Evolutionary conservation across 2,113 vertebrate genomes (phyloP), one percentile per base, ranked within the genome.

Genomic region (Lycocorax pyrrhopterus): DNA sequence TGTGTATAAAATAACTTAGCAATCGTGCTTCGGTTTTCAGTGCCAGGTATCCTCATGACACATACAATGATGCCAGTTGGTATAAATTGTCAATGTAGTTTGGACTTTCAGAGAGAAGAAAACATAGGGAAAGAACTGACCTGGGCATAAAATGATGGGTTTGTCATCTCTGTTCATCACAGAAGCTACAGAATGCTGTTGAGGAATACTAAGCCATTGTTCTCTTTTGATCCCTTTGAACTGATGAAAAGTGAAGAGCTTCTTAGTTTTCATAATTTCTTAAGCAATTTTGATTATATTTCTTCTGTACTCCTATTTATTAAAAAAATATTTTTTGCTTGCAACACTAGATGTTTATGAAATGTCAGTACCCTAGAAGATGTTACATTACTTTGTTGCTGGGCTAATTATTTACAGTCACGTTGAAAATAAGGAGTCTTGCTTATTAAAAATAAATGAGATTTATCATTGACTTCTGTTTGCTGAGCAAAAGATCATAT

Each of bases 371-470:
- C 11, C 44, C 8, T 18, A 35, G 73, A 90, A 88, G 32, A 44
- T 33, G 35, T 18, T 64, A 52, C 0, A 0, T 56, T 81, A 37
- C 35, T 80, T 88, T 75, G 41, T 84, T 84, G 8, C 56, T 81
- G 39, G 29, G 37, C 56, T 96, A 84, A 94, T 91, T 87, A 82
- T 76, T 76, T 89, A 46, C 43, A 92, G 66, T 75, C 25, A 21
- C 29, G 14, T 81, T 92, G 76, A 78, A 95, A 95, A 91, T 74
- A 91, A 91, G 37, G 58, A 67, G 32, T 43, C 55, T 90, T 77
- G 23, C 37, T 69, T 82, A 82, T 93, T 79, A 94, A 96, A 96
- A 93, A 92, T 88, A 59, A 86, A 93, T 87, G 22, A 93, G 30
- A 89, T 71, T 88, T 92, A 49, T 92, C n/a, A 58, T 33, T 86